These are phyloP conservation scores for Drosophila planitibia DNA, from an alignment of 2,888 invertebrate species.

Conservation along the genomic window DNA sequence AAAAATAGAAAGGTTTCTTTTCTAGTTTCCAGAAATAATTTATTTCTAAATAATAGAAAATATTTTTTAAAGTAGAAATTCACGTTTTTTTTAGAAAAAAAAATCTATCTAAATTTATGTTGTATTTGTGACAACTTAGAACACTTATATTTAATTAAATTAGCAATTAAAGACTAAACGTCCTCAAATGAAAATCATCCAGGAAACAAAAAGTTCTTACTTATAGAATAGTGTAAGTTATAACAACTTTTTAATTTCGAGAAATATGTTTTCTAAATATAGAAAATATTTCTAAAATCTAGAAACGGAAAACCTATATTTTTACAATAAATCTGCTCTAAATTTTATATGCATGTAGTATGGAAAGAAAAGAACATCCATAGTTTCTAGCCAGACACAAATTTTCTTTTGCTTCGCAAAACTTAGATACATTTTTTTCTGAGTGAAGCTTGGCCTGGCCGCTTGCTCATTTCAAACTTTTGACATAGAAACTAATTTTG, in stretches of 20 bases:
- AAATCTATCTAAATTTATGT: not conserved
- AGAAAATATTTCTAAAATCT: too few species aligned
- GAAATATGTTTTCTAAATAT: too few species aligned
- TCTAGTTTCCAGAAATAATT: not conserved
- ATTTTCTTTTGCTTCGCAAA: not conserved
- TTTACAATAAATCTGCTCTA: not conserved
- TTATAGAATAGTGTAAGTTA: too few species aligned
- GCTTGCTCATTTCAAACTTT: slow-evolving; percentile 80
- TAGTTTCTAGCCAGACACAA: not conserved
- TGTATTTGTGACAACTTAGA: too few species aligned
- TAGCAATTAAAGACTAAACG: too few species aligned
- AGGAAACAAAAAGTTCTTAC: too few species aligned
- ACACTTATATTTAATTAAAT: too few species aligned
- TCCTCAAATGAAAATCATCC: too few species aligned
- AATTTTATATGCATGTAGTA: not conserved
- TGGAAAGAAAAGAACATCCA: not conserved
- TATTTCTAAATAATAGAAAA: not conserved
- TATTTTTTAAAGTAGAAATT: not conserved
- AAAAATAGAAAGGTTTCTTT: not conserved
- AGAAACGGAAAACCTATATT: not conserved
- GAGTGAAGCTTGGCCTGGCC: slow-evolving; percentile 20
- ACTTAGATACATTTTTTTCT: not conserved
- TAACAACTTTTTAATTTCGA: too few species aligned
- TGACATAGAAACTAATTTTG: slow-evolving; percentile 82
- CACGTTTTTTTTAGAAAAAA: too few species aligned